These are phyloP conservation scores for Octodonta nipae DNA, from an alignment of 2,888 invertebrate genomes.

Conservation along the genomic window DNA sequence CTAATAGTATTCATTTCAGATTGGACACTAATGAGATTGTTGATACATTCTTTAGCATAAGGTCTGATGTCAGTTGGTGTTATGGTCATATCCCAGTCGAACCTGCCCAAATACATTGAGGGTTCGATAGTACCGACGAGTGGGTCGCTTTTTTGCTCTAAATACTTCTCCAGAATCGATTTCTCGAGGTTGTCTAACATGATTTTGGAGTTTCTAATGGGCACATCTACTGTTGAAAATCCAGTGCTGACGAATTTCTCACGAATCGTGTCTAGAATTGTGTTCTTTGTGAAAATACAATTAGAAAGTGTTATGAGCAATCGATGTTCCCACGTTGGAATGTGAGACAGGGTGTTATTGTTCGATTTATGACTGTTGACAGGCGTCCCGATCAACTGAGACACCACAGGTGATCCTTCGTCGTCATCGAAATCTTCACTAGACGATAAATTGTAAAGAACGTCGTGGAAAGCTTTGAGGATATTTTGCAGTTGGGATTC, in stretches of 20 bases:
- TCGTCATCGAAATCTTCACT: conserved; percentile 53
- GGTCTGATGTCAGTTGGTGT: conserved; percentile 67
- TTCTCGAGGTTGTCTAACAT: conserved; percentile 47
- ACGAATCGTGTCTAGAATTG: conserved; percentile 58
- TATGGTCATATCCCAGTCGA: conserved; percentile 70
- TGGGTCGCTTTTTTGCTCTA: conserved; percentile 86
- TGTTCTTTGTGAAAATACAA: conserved; percentile 68
- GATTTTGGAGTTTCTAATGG: conserved; percentile 54
- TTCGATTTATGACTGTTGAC: conserved; percentile 31
- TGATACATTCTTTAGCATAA: conserved; percentile 78
- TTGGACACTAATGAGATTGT: conserved; percentile 66
- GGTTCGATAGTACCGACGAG: conserved; percentile 92
- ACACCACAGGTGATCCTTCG: conserved; percentile 41
- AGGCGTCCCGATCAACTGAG: conserved; percentile 51
- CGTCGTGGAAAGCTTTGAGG: conserved; percentile 48
- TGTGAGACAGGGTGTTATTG: conserved; percentile 17
- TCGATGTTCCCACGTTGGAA: conserved; percentile 61
- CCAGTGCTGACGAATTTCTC: conserved; percentile 53
- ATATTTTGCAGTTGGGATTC: conserved; percentile 45
- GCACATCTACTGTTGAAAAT: conserved; percentile 56
- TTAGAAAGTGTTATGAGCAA: conserved; percentile 79
- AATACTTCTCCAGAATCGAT: conserved; percentile 62
- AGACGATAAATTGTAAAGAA: conserved; percentile 60
- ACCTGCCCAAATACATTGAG: conserved; percentile 84
- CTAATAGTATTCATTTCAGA: conserved; percentile 68